Evolutionary conservation across 2,113 vertebrate genomes (phyloP).

Genomic region (Daphoenositta chrysoptera): DNA sequence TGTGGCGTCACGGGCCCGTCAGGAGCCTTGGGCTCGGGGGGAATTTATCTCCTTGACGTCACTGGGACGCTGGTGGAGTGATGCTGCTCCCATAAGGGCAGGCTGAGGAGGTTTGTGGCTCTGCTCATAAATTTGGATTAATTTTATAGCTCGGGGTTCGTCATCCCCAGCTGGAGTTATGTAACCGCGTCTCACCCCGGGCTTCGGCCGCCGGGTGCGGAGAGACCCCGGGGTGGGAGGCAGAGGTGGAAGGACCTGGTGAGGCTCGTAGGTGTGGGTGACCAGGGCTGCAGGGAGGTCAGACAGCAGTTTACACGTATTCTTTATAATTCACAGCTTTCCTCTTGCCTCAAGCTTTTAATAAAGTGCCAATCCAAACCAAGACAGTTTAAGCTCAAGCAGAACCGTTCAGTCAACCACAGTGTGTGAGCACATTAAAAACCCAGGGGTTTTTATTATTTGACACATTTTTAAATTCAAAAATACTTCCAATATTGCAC

Average conservation of each 20-base stretch:
- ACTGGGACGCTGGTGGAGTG: fast-evolving
- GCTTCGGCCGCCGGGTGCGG: fast-evolving
- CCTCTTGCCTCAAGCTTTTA: background rate
- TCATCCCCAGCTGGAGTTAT: background rate
- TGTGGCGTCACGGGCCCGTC: fast-evolving
- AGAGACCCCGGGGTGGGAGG: background rate
- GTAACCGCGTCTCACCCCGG: fast-evolving
- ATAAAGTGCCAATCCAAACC: background rate
- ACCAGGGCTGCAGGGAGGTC: background rate
- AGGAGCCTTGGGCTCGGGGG: background rate
- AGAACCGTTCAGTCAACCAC: background rate
- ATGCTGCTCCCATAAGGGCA: fast-evolving
- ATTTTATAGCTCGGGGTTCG: background rate
- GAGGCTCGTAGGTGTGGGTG: background rate
- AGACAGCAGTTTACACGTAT: fast-evolving
- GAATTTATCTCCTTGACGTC: fast-evolving
- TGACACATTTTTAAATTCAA: background rate
- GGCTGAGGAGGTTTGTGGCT: background rate
- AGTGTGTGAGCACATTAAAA: background rate
- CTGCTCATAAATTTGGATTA: background rate
- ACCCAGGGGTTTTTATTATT: background rate
- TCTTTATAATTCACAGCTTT: background rate
- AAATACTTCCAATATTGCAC: background rate
- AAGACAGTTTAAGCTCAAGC: background rate
- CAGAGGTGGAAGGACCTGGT: background rate